Conservation (phyloP, 2,888 invertebrate genomes). For the Crossocerus cetratus region DNA sequence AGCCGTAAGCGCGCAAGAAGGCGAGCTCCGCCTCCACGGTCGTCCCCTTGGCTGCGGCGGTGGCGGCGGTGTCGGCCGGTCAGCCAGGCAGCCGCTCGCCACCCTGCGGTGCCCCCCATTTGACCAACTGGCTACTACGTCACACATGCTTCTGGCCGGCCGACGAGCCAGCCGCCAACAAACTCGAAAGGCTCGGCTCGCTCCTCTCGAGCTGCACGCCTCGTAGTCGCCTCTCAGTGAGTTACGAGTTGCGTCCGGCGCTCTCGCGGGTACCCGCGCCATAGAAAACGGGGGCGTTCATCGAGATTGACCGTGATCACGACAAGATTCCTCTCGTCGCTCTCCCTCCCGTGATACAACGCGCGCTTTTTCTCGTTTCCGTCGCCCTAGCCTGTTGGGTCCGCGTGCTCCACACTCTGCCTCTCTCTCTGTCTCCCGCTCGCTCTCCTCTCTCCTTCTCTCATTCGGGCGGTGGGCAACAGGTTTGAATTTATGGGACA, state of each 20-base stretch:
- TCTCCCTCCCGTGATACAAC: conserved; percentile 43
- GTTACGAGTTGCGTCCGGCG: conserved; percentile 69
- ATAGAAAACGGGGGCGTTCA: conserved; percentile 64
- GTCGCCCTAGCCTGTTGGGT: neutral
- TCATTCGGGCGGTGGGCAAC: conserved; percentile 71
- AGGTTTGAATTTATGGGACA: conserved; percentile 77
- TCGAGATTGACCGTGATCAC: conserved; percentile 60
- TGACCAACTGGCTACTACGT: conserved; percentile 68
- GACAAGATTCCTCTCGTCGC: conserved; percentile 48
- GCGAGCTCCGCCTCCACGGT: conserved; percentile 74
- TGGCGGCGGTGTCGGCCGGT: conserved; percentile 63
- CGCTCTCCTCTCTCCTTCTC: conserved; percentile 54
- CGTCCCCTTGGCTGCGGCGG: conserved; percentile 76
- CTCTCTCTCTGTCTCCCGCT: conserved; percentile 22
- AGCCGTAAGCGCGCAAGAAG: conserved; percentile 49
- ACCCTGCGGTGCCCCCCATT: conserved; percentile 62
- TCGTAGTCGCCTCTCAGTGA: conserved; percentile 63
- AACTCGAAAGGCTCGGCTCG: conserved; percentile 50
- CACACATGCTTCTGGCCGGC: conserved; percentile 69
- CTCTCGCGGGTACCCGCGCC: conserved; percentile 60
- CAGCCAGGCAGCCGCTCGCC: conserved; percentile 58
- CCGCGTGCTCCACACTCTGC: neutral
- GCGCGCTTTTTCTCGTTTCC: conserved; percentile 30
- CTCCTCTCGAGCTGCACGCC: conserved; percentile 47
- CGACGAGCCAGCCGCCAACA: conserved; percentile 57